A percentile compares a stretch with the other conserved stretches of the same genome.
phyloP scores from a whole-genome alignment of 2,113 vertebrate genomes.

The Macquaria ambigua region DNA sequence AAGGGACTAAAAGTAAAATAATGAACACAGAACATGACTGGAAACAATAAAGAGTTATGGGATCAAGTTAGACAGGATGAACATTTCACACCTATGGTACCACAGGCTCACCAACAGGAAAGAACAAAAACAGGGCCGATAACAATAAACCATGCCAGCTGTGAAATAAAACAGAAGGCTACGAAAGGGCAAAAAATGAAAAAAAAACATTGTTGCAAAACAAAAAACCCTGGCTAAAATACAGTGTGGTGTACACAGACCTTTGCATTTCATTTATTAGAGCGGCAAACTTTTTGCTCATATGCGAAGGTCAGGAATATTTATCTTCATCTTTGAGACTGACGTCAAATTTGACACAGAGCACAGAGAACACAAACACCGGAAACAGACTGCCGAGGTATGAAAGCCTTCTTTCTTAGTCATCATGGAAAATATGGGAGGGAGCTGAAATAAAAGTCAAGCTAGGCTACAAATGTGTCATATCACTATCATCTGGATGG shows the following conservation, averaged over 20 bases:
- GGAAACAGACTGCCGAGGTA: constrained; percentile 53
- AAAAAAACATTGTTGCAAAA: not conserved
- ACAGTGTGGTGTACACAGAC: not conserved
- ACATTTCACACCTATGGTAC: not conserved
- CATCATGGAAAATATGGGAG: constrained; percentile 57
- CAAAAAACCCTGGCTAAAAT: not conserved
- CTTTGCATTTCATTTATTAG: not conserved
- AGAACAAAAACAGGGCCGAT: not conserved
- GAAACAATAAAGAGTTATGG: constrained; percentile 10
- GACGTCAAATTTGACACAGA: constrained; percentile 49
- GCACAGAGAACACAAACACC: constrained; percentile 60
- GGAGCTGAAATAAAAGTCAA: constrained; percentile 47
- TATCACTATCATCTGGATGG: constrained; percentile 11
- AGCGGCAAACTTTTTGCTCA: not conserved
- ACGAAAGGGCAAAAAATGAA: not conserved
- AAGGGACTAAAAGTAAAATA: not conserved
- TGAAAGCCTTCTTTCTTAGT: constrained; percentile 32
- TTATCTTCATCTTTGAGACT: constrained; percentile 17
- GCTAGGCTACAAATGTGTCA: constrained; percentile 27
- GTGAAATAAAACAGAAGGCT: constrained; percentile 1
- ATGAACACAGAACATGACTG: not conserved
- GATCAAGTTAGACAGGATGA: constrained; percentile 12
- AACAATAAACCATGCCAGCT: not conserved
- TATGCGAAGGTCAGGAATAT: not conserved
- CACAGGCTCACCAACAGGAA: constrained; percentile 1